Base-by-base conservation (phyloP, 1,140 invertebrate species). In the Drosophila nannoptera region DNA sequence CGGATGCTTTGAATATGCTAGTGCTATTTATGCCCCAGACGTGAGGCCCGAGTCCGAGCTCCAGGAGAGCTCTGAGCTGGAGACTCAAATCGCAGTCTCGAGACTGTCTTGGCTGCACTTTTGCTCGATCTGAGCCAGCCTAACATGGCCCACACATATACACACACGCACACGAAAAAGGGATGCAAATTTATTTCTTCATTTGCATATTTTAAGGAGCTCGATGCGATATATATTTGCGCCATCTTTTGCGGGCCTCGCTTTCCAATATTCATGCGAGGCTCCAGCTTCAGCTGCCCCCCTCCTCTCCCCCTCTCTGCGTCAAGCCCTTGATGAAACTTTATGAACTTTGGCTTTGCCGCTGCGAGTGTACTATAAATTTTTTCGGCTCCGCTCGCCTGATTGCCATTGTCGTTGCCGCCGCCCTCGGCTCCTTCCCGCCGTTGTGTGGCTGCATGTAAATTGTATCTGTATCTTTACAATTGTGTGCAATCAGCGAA, bases 121-220 rank as follows among this genome's bases (percentile, higher is more conserved):
- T 58, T 50, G 16, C 12, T 22, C 36, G 56, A 59, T 60, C 35
- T 61, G 38, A 48, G 48, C 48, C 43, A 36, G 49, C 7, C 12
- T 59, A 52, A 22, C 63, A 61, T 74, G 62, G 40, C 7, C 14
- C 69, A 59, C 77, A 63, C 22, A 22, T 3, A 22, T 3, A 22
- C 22, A 22, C 22, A 22, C 22, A 22, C 22, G 63, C 72, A 49
- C 55, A 65, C 56, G 40, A 43, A 72, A 75, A 88, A 82, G 78
- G 80, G 80, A 86, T 78, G 78, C 69, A 87, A 88, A 88, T 88
- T 88, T 88, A 88, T 88, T 87, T 88, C 87, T 88, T 88, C 83
- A 88, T 88, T 88, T 88, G 75, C 87, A 88, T 88, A 88, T 88
- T 88, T 88, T 88, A 88, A 83, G 87, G 71, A 88, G 87, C 87